Conservation (phyloP, 2,888 invertebrate genomes). For the Harmothoe impar region DNA sequence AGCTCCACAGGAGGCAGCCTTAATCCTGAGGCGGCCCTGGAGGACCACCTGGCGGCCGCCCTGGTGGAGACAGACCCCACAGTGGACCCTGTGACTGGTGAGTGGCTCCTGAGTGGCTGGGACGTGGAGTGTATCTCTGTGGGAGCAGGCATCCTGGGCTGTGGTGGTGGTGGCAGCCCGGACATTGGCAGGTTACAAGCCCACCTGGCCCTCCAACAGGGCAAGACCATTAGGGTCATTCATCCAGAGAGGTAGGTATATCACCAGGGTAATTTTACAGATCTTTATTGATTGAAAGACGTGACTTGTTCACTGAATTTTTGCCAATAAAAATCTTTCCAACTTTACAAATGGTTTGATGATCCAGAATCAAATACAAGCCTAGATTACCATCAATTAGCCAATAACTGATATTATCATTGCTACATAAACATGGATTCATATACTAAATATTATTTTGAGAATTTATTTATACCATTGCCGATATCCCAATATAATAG, state of each 20-base stretch:
- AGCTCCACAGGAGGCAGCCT: constrained; percentile 17
- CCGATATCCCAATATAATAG: too few relatives aligned
- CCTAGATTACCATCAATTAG: too few relatives aligned
- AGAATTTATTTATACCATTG: too few relatives aligned
- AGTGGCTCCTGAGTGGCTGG: constrained; percentile 77
- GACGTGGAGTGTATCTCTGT: constrained; percentile 80
- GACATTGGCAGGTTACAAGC: constrained; percentile 75
- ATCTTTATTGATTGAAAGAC: too few relatives aligned
- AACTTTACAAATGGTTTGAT: too few relatives aligned
- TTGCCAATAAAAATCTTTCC: too few relatives aligned
- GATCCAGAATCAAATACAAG: too few relatives aligned
- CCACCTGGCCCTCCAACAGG: constrained; percentile 71
- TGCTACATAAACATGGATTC: too few relatives aligned
- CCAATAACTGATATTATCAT: too few relatives aligned
- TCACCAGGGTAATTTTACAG: too few relatives aligned
- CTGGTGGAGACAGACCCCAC: constrained; percentile 23
- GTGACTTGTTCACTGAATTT: too few relatives aligned
- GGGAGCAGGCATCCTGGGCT: constrained; percentile 80
- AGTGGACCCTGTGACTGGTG: constrained; percentile 69
- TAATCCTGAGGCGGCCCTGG: background rate
- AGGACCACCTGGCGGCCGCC: constrained; percentile 5
- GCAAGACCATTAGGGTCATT: constrained; percentile 76
- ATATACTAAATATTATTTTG: too few relatives aligned
- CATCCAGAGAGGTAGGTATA: constrained; percentile 72
- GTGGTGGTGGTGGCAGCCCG: constrained; percentile 81